Evolutionary conservation across 1,140 invertebrate genomes (phyloP), one percentile per base, ranked within the genome.

Genomic region (Bombus haemorrhoidalis): DNA sequence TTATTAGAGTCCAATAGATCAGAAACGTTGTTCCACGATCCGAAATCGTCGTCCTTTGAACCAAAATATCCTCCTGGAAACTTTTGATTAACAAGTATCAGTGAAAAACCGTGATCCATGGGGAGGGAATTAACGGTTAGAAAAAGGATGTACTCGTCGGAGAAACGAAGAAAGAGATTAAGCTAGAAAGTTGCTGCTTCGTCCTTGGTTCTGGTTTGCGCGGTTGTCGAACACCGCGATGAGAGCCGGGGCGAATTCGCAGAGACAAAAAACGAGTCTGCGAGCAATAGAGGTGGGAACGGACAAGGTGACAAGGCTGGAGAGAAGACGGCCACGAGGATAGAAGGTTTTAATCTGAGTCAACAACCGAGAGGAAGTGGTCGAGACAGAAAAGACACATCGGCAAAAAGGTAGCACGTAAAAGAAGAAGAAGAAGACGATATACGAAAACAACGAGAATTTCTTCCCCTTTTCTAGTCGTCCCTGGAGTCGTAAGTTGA

Each of bases 11-110:
- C n/a, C n/a, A n/a, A n/a, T n/a, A n/a, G n/a, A n/a, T n/a, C n/a
- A n/a, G n/a, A n/a, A n/a, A n/a, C n/a, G n/a, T n/a, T n/a, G n/a
- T n/a, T n/a, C n/a, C n/a, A n/a, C n/a, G n/a, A n/a, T n/a, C n/a
- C 22, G 39, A 43, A 76, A 22, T 22, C 18, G 47, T 53, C 82
- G 57, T 84, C 68, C 72, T 77, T 80, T 81, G 57, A 78, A 59
- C 57, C 25, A 25, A 39, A 18, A 6, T 28, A 62, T 62, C 8
- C 37, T 22, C 18, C 2, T 10, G 28, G 74, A 76, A 77, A 82
- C 72, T 39, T 64, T 86, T 86, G 85, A 93, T 87, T 83, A 85
- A 90, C 81, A 86, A 78, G 37, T 39, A 28, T 10, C 22, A 3
- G 73, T 62, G 71, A n/a, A 90, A 18, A 28, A 5, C 10, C 25